These are phyloP conservation scores for Clarias pachynema DNA, from an alignment of 2,797 vertebrate species.

Conservation along the genomic window DNA sequence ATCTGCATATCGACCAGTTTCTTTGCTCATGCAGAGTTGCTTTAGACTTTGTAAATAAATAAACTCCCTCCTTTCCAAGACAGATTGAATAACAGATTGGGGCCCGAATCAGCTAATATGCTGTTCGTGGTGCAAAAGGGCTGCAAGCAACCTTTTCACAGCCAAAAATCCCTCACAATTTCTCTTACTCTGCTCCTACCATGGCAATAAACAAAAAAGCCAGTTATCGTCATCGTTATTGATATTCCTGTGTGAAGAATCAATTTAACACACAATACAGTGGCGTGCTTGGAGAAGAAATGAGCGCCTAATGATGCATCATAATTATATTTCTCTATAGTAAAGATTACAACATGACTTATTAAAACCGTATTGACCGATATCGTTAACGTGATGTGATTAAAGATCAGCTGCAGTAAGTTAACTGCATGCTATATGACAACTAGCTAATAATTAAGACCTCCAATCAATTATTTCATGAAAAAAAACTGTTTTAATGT, in stretches of 20 bases:
- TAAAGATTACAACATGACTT: slow-evolving; percentile 4
- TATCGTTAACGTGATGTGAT: neutral
- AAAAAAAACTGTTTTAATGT: neutral
- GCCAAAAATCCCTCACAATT: neutral
- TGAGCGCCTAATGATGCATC: neutral
- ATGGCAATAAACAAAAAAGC: slow-evolving; percentile 20
- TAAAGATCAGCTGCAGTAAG: neutral
- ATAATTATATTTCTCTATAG: neutral
- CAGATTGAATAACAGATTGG: neutral
- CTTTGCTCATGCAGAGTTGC: neutral
- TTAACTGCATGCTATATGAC: neutral
- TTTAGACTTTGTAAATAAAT: slow-evolving; percentile 4
- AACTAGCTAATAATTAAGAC: neutral
- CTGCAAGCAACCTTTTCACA: neutral
- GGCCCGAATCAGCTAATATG: slow-evolving; percentile 8
- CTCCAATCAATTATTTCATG: neutral
- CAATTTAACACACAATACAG: neutral
- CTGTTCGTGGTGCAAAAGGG: neutral
- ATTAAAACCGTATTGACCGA: neutral
- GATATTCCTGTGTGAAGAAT: slow-evolving; percentile 5
- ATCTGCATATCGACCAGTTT: neutral
- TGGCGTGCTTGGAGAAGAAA: neutral
- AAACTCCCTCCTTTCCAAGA: neutral
- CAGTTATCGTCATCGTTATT: neutral
- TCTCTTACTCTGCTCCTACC: neutral